A percentile compares a stretch with the other conserved stretches of the same genome.
phyloP scores from a whole-genome alignment of 2,888 invertebrate genomes.

The Epinotia ramella region DNA sequence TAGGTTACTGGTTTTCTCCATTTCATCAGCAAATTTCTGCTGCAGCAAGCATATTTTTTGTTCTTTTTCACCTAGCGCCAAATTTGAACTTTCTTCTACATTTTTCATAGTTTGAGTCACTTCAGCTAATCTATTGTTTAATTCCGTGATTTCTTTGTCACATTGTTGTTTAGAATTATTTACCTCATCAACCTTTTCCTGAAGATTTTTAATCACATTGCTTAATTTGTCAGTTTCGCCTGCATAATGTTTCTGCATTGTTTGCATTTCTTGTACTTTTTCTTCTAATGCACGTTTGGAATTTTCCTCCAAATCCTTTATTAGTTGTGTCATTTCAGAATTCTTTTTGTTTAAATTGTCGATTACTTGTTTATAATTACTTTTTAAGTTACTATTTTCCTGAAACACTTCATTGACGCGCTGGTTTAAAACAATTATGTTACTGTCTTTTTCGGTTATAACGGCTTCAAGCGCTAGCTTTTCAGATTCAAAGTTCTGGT shows the following conservation, averaged over 20 bases:
- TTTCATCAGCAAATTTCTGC: constrained; percentile 69
- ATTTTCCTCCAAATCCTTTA: constrained; percentile 9
- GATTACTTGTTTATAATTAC: constrained; percentile 64
- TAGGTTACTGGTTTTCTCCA: constrained; percentile 59
- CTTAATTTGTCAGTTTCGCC: constrained; percentile 6
- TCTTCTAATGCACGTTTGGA: constrained; percentile 3
- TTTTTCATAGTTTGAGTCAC: neutral
- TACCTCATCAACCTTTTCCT: neutral
- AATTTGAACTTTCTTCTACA: neutral
- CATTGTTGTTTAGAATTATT: neutral
- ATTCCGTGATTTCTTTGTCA: constrained; percentile 5
- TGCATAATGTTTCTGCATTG: neutral
- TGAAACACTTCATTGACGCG: constrained; percentile 73
- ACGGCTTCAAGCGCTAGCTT: constrained; percentile 56
- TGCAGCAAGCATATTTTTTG: constrained; percentile 70
- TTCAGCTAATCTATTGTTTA: constrained; percentile 3
- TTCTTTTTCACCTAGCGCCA: constrained; percentile 42
- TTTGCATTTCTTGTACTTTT: constrained; percentile 14
- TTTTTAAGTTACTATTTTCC: constrained; percentile 64
- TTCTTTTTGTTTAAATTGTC: constrained; percentile 43
- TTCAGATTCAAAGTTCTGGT: constrained; percentile 60
- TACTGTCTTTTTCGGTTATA: constrained; percentile 66
- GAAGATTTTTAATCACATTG: neutral
- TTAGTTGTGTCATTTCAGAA: constrained; percentile 3
- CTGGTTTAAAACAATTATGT: constrained; percentile 69